Conservation (phyloP, 2,113 vertebrate genomes). For the Psophia crepitans region DNA sequence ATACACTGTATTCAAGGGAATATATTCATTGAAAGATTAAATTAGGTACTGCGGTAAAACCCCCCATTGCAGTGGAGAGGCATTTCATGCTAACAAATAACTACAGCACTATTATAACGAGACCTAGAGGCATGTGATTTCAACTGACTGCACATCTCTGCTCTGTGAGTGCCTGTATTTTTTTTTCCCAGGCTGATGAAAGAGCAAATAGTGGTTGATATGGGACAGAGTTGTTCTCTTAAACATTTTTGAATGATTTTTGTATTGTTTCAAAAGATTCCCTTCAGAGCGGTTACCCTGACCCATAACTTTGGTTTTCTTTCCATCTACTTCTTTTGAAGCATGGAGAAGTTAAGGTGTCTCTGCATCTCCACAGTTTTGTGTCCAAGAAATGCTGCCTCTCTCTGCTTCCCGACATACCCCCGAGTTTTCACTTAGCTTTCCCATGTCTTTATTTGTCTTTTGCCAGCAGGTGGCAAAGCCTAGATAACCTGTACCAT, state of each 20-base stretch:
- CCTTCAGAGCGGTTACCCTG: not conserved
- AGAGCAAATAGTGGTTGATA: not conserved
- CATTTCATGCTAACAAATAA: slow-evolving; percentile 50
- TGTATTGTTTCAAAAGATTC: not conserved
- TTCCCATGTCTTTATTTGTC: not conserved
- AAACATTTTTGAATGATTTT: not conserved
- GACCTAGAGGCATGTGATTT: slow-evolving; percentile 34
- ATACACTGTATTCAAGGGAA: slow-evolving; percentile 30
- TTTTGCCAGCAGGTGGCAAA: not conserved
- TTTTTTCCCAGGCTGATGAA: not conserved
- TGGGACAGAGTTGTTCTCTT: not conserved
- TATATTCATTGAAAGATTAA: slow-evolving; percentile 53
- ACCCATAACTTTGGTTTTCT: not conserved
- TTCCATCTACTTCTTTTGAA: not conserved
- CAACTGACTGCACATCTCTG: slow-evolving; percentile 35
- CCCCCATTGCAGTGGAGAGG: not conserved
- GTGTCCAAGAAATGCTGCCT: not conserved
- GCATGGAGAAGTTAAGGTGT: not conserved
- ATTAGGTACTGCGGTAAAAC: slow-evolving; percentile 24
- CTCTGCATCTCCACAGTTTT: not conserved
- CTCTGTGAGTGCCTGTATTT: not conserved
- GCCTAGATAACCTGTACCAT: not conserved
- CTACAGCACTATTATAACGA: slow-evolving; percentile 22
- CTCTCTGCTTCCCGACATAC: not conserved
- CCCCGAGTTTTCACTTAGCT: not conserved